Base-by-base conservation (phyloP, 1,140 invertebrate genomes). In the Plectrocnemia conspersa region DNA sequence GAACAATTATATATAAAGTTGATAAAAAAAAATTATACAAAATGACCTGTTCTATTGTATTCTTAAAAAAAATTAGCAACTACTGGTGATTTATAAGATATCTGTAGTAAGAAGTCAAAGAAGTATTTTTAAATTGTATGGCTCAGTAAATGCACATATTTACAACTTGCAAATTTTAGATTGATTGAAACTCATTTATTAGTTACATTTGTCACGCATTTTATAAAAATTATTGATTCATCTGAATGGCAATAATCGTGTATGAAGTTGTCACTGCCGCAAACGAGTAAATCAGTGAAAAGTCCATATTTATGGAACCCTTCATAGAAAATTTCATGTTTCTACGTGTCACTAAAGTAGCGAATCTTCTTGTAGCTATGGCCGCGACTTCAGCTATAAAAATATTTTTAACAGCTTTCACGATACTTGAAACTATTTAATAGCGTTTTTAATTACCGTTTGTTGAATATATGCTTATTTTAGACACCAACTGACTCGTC, bases 271-370 rank as follows among this genome's bases (percentile, higher is more conserved):
- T 7, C 24, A 35, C 1, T 25, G 21, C 29, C 1, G 16, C 22
- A 10, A 33, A 18, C 3, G 27, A 16, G 27, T n/a, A 11, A 19
- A 21, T 32, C 16, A 47, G 2, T 19, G 27, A 19, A 15, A 47
- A 4, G 35, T 47, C 45, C 27, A 47, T 47, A 21, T 21, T 21
- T 2, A 47, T 19, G 13, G 21, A 47, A 33, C 35, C 35, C n/a
- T 47, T 1, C 7, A 47, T 32, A 7, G 11, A 6, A 10, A 32
- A 33, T 9, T 35, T 33, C 25, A 47, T 33, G 22, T 47, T 47
- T 16, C 25, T 10, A 3, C 9, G 18, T 16, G 1, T 33, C 9
- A 16, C 18, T 2, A 47, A 2, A 10, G 3, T 47, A 15, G 35
- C 18, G 11, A 47, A 33, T 33, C 11, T 33, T 47, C n/a, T n/a